These are phyloP conservation scores for Bombus cullumanus DNA, from an alignment of 1,140 invertebrate species.

Conservation along the genomic window DNA sequence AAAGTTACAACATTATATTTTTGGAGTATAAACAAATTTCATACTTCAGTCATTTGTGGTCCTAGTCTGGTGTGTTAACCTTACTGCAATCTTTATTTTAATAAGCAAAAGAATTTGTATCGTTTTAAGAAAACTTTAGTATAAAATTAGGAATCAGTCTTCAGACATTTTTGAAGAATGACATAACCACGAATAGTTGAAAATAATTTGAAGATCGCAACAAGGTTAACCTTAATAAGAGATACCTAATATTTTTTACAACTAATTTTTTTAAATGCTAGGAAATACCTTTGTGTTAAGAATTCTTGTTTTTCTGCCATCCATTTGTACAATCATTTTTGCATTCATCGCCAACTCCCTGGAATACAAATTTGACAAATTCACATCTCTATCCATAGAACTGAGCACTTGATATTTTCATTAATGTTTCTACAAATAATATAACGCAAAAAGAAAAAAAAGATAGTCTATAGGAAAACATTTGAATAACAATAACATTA, in stretches of 20 bases:
- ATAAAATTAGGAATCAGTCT: not conserved
- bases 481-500: not conserved
- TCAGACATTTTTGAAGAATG: not conserved
- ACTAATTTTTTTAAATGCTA: not conserved
- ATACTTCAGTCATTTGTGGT: not conserved
- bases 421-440: not conserved
- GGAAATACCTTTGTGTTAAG: constrained; percentile 88
- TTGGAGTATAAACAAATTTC: not conserved
- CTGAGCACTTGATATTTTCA: not conserved
- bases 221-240: constrained; percentile 10
- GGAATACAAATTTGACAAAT: constrained; percentile 78
- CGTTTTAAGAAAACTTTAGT: not conserved
- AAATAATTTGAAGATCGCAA: not conserved
- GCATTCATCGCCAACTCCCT: constrained; percentile 93
- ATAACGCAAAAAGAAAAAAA: not conserved
- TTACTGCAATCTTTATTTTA: not conserved
- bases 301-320: constrained; percentile 92
- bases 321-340: constrained; percentile 93
- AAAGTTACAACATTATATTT: not conserved
- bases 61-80: not conserved
- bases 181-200: not conserved
- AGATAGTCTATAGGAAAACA: not conserved
- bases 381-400: constrained; percentile 30
- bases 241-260: too few species aligned
- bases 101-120: not conserved